phyloP scores from a whole-genome alignment of 2,888 invertebrate species.

The Agrochola lota region DNA sequence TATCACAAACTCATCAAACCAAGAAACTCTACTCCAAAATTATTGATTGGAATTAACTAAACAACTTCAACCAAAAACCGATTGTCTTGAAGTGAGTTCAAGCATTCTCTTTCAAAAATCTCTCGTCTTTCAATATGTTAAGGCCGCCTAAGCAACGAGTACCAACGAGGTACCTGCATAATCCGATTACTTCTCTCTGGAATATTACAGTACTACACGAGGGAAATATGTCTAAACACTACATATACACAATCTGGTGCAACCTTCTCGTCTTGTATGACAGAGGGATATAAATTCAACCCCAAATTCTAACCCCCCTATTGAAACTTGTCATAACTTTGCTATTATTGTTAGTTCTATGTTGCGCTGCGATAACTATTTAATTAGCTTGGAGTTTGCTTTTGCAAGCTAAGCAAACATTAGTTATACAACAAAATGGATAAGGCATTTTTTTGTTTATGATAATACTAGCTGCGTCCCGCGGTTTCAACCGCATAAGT shows the following conservation, averaged over 20 bases:
- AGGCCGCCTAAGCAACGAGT: constrained; percentile 67
- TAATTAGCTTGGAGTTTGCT: constrained; percentile 33
- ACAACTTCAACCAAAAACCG: constrained; percentile 13
- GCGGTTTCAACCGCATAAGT: no score
- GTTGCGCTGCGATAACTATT: constrained; percentile 35
- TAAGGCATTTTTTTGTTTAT: no score
- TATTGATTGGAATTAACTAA: not conserved
- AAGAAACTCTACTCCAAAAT: not conserved
- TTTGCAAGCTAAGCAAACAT: not conserved
- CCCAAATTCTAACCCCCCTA: constrained; percentile 32
- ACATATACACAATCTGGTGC: constrained; percentile 34
- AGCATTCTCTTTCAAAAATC: constrained; percentile 46
- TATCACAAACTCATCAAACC: not conserved
- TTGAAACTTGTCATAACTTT: constrained; percentile 44
- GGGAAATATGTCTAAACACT: constrained; percentile 85
- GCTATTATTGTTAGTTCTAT: constrained; percentile 15
- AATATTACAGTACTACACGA: constrained; percentile 81
- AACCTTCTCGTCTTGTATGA: constrained; percentile 36
- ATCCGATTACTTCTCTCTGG: constrained; percentile 83
- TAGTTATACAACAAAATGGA: not conserved
- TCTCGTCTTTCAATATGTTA: constrained; percentile 65
- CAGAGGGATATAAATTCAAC: constrained; percentile 43
- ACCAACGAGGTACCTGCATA: constrained; percentile 73
- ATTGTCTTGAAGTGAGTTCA: constrained; percentile 38
- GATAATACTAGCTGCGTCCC: no score